Conservation (phyloP, 2,113 vertebrate genomes). For the Grallaria varia region DNA sequence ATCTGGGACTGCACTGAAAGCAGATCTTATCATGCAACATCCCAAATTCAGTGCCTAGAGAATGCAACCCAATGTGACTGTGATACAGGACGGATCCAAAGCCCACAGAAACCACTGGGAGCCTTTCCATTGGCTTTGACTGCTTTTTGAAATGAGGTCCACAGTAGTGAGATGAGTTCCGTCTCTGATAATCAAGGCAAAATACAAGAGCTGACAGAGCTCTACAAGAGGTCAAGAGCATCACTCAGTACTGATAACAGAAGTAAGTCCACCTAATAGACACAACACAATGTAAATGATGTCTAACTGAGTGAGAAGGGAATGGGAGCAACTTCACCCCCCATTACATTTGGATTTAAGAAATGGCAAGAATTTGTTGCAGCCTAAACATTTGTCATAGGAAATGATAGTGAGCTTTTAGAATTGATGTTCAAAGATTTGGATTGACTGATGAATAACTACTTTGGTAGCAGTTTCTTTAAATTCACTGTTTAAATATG, state of each 20-base stretch:
- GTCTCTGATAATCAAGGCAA: background rate
- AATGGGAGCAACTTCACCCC: background rate
- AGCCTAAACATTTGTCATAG: background rate
- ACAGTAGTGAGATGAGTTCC: too few relatives aligned
- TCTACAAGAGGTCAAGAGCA: background rate
- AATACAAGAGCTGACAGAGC: background rate
- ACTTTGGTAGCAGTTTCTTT: background rate
- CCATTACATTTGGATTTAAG: background rate
- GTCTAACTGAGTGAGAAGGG: background rate
- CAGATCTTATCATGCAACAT: background rate
- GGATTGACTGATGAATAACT: background rate
- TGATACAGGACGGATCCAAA: background rate
- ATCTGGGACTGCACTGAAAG: background rate
- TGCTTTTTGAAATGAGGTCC: background rate
- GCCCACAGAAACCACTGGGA: background rate
- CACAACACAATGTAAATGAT: rapidly evolving
- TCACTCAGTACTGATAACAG: background rate
- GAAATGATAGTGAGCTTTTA: background rate
- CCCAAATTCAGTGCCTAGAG: rapidly evolving
- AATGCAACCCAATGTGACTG: background rate
- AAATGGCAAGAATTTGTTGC: background rate
- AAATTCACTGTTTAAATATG: background rate
- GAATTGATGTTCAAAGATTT: background rate
- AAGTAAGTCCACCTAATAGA: background rate
- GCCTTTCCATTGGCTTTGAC: background rate